Conservation (phyloP, 2,113 vertebrate genomes). For the Triplophysa siluroides region DNA sequence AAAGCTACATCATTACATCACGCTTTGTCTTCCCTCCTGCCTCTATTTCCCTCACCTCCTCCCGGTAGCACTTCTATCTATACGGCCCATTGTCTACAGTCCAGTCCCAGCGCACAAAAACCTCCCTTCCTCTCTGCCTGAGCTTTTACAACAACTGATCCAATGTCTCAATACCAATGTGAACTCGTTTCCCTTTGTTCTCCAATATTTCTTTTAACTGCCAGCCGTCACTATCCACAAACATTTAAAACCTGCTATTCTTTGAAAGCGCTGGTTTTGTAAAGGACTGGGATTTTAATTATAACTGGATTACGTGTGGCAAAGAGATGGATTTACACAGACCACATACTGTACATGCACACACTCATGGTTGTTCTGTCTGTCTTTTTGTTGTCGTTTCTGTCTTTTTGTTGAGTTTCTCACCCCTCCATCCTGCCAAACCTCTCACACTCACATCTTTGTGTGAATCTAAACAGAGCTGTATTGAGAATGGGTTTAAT, state of each 20-base stretch:
- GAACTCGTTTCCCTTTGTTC: conserved; percentile 41
- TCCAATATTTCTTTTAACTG: conserved; percentile 21
- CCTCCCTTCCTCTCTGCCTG: conserved; percentile 25
- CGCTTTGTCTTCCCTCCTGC: conserved; percentile 46
- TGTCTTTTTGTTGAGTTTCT: not conserved
- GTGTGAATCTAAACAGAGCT: conserved; percentile 8
- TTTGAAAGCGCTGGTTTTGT: conserved; percentile 19
- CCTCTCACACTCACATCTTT: conserved; percentile 6
- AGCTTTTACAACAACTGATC: conserved; percentile 26
- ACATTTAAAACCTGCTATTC: conserved; percentile 41
- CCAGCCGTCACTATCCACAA: conserved; percentile 18
- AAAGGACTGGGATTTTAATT: conserved; percentile 34
- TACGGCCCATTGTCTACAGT: conserved; percentile 39
- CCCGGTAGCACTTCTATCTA: conserved; percentile 34
- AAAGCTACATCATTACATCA: conserved; percentile 53
- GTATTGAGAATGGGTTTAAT: conserved; percentile 15
- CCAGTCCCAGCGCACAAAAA: conserved; percentile 35
- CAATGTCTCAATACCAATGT: conserved; percentile 41
- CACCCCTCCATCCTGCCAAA: conserved; percentile 15
- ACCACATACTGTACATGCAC: not conserved
- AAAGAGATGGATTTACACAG: conserved; percentile 16
- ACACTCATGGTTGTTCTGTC: not conserved
- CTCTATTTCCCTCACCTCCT: conserved; percentile 47
- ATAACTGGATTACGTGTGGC: not conserved
- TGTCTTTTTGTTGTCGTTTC: no score